Evolutionary conservation across 1,140 invertebrate genomes (phyloP), one percentile per base, ranked within the genome.

Genomic region (Bombus sylvicola): DNA sequence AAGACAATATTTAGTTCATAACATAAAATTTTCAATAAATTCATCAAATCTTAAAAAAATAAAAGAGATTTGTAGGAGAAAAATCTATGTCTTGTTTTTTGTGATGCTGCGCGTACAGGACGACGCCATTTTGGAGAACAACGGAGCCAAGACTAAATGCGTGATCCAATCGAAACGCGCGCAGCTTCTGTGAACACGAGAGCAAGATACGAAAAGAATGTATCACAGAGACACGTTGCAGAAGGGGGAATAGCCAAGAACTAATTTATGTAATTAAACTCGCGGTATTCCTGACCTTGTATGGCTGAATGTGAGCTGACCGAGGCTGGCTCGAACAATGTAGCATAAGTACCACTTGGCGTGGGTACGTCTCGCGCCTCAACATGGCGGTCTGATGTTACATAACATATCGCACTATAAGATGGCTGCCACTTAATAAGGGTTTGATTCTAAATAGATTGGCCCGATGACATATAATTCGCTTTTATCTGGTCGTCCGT

Each of bases 181-280:
- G 31, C 13, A 53, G 76, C 31, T 71, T 78, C n/a, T 25, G 6
- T 10, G 34, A 78, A 37, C 6, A 47, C 3, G 39, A 77, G 37
- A 41, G n/a, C 22, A 28, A 47, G 43, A 59, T 3, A 59, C 8
- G 66, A 59, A 37, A 84, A 31, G 25, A 85, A 53, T 31, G 31
- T 22, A 10, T 22, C 28, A 68, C 22, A 37, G 59, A 47, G 57
- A 22, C 31, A 18, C 69, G 34, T n/a, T 18, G 25, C 43, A 37
- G 43, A 22, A 68, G 12, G 71, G 71, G 79, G 47, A 68, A 81
- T 73, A 81, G 71, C 43, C 77, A 81, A 87, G 85, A 91, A 87
- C 82, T 93, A 94, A 94, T 94, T 94, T 90, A 92, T 93, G 90
- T 93, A 94, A 94, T 94, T 94, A 93, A 94, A 93, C 87, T 94